Evolutionary conservation across 2,113 vertebrate species (phyloP).

Genomic region (Psophia crepitans): DNA sequence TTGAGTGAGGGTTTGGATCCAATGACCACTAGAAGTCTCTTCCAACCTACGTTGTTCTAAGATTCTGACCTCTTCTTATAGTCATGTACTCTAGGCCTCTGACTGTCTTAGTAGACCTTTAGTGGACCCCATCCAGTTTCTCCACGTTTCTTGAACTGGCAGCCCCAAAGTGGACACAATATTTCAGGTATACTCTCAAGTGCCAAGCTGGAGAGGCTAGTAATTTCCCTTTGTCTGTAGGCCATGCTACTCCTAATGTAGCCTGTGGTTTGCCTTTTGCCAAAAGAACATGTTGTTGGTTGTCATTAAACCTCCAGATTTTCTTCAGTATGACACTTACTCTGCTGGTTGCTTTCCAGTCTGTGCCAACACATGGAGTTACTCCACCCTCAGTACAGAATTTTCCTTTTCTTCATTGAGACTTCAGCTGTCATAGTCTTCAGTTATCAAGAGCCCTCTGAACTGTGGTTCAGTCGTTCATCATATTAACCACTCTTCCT

Average conservation of each 20-base stretch:
- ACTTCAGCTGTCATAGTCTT: background rate
- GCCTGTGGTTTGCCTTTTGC: background rate
- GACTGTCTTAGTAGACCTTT: background rate
- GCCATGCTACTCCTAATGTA: background rate
- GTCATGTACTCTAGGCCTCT: background rate
- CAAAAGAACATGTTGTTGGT: background rate
- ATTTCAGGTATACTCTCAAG: background rate
- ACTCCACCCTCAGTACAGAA: background rate
- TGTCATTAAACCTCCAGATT: background rate
- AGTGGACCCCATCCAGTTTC: background rate
- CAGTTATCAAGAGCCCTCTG: background rate
- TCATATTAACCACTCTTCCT: background rate
- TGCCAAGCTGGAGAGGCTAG: background rate
- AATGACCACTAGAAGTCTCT: background rate
- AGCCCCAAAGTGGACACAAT: background rate
- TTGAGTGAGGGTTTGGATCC: background rate
- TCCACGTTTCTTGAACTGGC: background rate
- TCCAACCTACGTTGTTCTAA: background rate
- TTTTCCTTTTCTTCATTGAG: background rate
- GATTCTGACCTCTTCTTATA: background rate
- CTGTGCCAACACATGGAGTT: background rate
- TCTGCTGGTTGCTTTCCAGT: background rate
- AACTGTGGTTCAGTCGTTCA: background rate
- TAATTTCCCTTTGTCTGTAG: background rate
- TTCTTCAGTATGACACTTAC: background rate